Evolutionary conservation across 2,888 invertebrate species (phyloP).

Genomic region (Linnaemya vulpina): DNA sequence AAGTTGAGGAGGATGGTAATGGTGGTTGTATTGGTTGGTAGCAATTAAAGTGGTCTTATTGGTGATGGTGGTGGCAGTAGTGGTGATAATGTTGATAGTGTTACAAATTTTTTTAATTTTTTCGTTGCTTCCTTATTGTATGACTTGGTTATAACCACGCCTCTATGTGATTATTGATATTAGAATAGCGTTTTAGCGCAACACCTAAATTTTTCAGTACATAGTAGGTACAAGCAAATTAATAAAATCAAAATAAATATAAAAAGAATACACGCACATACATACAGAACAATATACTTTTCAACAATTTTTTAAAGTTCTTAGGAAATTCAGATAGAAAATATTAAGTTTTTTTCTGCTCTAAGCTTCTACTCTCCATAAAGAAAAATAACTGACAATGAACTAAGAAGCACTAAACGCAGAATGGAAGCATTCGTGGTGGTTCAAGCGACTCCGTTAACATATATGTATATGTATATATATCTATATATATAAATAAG

Average conservation of each 20-base stretch:
- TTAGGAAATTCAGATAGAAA: background rate
- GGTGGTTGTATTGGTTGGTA: background rate
- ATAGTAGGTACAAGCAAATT: background rate
- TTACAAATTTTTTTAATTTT: constrained; percentile 41
- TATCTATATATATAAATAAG: no score
- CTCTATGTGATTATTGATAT: constrained; percentile 39
- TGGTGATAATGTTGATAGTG: background rate
- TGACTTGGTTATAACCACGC: constrained; percentile 47
- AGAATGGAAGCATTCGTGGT: no score
- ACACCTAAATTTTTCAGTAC: background rate
- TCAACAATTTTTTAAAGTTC: background rate
- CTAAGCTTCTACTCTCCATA: no score
- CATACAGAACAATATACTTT: background rate
- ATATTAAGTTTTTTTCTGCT: no score
- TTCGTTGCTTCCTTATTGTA: constrained; percentile 16
- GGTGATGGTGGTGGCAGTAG: constrained; percentile 32
- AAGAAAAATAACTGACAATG: no score
- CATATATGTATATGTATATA: no score
- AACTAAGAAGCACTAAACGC: no score
- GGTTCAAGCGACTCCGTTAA: no score
- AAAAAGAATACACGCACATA: background rate
- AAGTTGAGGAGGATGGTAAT: background rate
- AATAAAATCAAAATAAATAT: constrained; percentile 1
- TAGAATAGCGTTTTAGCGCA: constrained; percentile 31
- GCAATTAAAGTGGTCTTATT: background rate